Base-by-base conservation (phyloP, 2,113 vertebrate genomes). In the Ammospiza caudacuta region DNA sequence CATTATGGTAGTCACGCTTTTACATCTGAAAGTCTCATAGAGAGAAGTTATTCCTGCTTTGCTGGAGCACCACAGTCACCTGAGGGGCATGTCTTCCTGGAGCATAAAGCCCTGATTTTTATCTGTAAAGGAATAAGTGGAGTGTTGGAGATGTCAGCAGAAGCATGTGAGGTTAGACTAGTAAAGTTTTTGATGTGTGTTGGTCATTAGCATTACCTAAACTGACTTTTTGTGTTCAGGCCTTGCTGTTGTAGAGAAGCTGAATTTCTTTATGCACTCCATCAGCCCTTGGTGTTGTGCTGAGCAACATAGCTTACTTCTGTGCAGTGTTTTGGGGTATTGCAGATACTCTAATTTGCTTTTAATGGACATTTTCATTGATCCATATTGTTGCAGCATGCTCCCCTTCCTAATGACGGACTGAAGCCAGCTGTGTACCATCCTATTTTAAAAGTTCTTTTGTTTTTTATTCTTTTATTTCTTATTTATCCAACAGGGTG, bases 401-500 rank as follows among this genome's bases (percentile, higher is more conserved):
- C 69, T 83, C 35, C 1, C 1, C 59, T 87, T 95, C 49, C 51
- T 74, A 49, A 43, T 25, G 35, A 59, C 57, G 13, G 21, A 13
- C 57, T 79, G 44, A 72, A 88, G 20, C 25, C 28, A 58, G 24
- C 49, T 61, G 6, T 57, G 14, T 35, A 28, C 72, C 9, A 31
- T 61, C 64, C 27, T 67, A 7, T 79, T 75, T 77, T 67, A 33
- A 59, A 88, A 92, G 69, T 16, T 19, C 64, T 46, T 4, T 41
- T 75, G 21, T 37, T 52, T 11, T 61, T 61, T 12, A 15, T 12
- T 95, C 41, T 83, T 74, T 91, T 49, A 74, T 73, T 89, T 41
- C 58, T 96, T 39, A 39, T 96, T 93, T 96, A n/a, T 91, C 89
- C 78, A 52, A 96, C 96, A 99, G 99, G 99, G 98, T 69, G 99